Percentiles rank a stretch among this genome's conserved stretches.
Conservation (phyloP, 2,888 invertebrate species). For the Automeris io region DNA sequence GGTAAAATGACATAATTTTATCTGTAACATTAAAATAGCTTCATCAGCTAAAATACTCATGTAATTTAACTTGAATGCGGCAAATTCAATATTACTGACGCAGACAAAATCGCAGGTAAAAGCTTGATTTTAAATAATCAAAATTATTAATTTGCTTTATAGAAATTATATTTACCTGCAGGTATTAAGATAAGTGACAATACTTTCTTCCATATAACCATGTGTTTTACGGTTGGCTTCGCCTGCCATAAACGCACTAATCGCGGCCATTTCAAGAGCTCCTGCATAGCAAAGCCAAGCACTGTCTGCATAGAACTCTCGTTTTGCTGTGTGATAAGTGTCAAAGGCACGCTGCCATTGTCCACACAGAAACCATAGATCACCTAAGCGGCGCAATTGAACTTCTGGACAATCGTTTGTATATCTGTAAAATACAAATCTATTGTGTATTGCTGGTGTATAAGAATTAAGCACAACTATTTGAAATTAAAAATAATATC, state of each 20-base stretch:
- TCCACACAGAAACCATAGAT: slow-evolving; percentile 97
- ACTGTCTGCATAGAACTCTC: slow-evolving; percentile 97
- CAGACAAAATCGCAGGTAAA: neutral
- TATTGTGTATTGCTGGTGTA: too few relatives aligned
- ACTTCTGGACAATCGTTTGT: slow-evolving; percentile 91
- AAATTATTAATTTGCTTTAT: too few relatives aligned
- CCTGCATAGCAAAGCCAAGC: slow-evolving; percentile 99
- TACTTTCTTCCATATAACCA: slow-evolving; percentile 96
- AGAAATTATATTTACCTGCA: slow-evolving; percentile 81
- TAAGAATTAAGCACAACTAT: too few relatives aligned
- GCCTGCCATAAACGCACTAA: slow-evolving; percentile 93
- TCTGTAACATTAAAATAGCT: too few relatives aligned
- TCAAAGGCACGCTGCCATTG: slow-evolving; percentile 95
- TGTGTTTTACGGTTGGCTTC: slow-evolving; percentile 86
- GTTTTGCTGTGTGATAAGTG: slow-evolving; percentile 96
- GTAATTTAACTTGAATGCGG: too few relatives aligned
- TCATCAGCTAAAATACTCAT: too few relatives aligned
- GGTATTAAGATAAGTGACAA: slow-evolving; percentile 91
- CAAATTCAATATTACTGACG: neutral
- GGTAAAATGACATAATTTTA: too few relatives aligned
- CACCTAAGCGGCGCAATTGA: slow-evolving; percentile 94
- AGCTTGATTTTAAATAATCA: too few relatives aligned
- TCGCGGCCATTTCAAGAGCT: slow-evolving; percentile 96
- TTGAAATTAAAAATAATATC: too few relatives aligned
- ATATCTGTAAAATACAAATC: slow-evolving; percentile 82